Percentiles rank a stretch among this genome's conserved stretches.
phyloP scores from a whole-genome alignment of 2,113 vertebrate species.

The Lepidothrix coronata region DNA sequence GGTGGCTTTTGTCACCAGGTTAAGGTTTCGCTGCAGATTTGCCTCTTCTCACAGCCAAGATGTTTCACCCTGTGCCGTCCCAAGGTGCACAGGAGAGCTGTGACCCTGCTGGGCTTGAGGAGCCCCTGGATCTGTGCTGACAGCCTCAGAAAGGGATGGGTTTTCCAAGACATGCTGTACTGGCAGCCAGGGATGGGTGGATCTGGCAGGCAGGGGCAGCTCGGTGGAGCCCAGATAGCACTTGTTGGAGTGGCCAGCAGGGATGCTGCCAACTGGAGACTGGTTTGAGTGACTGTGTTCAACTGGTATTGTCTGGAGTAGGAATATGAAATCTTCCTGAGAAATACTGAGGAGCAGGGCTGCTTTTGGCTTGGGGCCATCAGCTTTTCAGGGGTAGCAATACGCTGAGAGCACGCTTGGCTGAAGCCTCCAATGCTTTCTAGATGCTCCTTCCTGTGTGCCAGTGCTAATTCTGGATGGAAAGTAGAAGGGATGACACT shows the following conservation, averaged over 20 bases:
- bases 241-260: background rate
- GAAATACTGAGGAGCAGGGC: background rate
- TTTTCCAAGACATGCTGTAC: background rate
- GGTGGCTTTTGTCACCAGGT: background rate
- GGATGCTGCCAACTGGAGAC: background rate
- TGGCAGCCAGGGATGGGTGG: background rate
- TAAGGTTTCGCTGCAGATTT: background rate
- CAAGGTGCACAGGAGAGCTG: background rate
- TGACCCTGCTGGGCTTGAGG: fast-evolving
- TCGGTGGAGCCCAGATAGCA: fast-evolving
- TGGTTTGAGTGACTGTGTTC: background rate
- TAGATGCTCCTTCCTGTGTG: background rate
- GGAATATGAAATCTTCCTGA: background rate
- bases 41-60: background rate
- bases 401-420: background rate
- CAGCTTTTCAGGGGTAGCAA: background rate
- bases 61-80: fast-evolving
- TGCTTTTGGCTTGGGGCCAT: background rate
- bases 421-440: background rate
- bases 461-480: background rate
- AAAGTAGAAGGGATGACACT: background rate
- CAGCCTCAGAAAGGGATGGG: background rate
- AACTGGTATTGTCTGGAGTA: background rate
- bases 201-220: background rate
- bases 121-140: background rate